Percentiles rank a stretch among this genome's conserved stretches.
phyloP scores from a whole-genome alignment of 2,888 invertebrate genomes.

The Dorcus hopei region DNA sequence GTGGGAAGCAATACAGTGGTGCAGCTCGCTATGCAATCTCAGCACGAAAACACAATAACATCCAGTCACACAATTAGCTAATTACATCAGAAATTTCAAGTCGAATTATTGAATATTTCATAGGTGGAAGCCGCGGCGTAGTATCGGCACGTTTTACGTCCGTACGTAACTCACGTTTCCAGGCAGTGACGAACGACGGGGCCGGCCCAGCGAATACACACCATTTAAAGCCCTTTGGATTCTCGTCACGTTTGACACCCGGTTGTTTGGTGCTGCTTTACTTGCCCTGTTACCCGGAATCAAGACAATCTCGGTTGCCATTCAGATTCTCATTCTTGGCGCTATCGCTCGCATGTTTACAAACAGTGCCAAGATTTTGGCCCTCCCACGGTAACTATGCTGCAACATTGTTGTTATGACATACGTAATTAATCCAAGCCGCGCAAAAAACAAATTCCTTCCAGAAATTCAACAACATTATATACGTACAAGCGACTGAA shows the following conservation, averaged over 20 bases:
- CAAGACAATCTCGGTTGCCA: slow-evolving; percentile 1
- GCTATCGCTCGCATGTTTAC: background rate
- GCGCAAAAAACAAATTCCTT: too few species aligned
- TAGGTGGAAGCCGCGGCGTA: background rate
- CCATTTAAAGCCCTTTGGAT: slow-evolving; percentile 6
- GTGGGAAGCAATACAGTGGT: too few species aligned
- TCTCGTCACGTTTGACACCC: slow-evolving; percentile 9
- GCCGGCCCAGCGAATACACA: slow-evolving; percentile 6
- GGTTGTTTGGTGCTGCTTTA: slow-evolving; percentile 8
- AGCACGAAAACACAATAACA: too few species aligned
- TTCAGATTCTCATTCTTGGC: background rate
- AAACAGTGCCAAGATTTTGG: background rate
- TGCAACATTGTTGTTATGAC: slow-evolving; percentile 1
- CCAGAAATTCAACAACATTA: background rate
- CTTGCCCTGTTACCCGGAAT: slow-evolving; percentile 1
- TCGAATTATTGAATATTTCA: background rate
- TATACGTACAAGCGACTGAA: background rate
- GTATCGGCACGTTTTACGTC: background rate
- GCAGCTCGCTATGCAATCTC: too few species aligned
- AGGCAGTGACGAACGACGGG: slow-evolving; percentile 9
- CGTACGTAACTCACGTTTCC: slow-evolving; percentile 6
- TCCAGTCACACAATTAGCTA: background rate
- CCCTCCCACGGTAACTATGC: background rate
- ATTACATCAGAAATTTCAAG: background rate
- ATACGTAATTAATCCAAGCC: background rate